Percentiles rank a stretch among this genome's conserved stretches.
Conservation (phyloP, 1,140 invertebrate genomes). For the Brachionus paranguensis region DNA sequence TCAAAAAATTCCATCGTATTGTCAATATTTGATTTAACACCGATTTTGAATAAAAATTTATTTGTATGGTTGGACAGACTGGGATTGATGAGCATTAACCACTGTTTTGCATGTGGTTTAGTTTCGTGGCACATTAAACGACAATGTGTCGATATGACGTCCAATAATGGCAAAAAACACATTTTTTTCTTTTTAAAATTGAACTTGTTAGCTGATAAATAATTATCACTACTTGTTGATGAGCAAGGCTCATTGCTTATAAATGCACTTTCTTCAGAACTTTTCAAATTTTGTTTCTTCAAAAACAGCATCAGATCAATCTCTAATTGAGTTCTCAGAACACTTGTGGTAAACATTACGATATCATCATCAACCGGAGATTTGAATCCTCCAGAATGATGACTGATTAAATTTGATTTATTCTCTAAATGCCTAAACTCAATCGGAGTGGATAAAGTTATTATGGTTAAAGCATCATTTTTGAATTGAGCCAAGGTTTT, state of each 20-base stretch:
- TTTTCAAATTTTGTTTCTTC: not conserved
- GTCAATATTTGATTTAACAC: constrained; percentile 42
- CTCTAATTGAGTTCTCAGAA: constrained; percentile 22
- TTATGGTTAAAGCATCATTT: constrained; percentile 4
- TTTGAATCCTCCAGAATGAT: not conserved
- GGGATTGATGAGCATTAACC: constrained; percentile 4
- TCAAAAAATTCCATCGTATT: constrained; percentile 50
- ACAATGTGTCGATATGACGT: constrained; percentile 12
- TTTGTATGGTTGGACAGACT: not conserved
- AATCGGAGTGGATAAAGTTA: not conserved
- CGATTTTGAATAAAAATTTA: constrained; percentile 37
- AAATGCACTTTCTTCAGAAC: constrained; percentile 51
- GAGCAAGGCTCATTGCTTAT: constrained; percentile 71
- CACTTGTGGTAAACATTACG: constrained; percentile 19
- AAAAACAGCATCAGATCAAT: constrained; percentile 33
- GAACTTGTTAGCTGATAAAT: constrained; percentile 45
- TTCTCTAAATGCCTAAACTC: not conserved
- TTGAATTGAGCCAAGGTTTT: constrained; percentile 16
- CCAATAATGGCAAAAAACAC: constrained; percentile 63
- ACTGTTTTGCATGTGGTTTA: constrained; percentile 26
- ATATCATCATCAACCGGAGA: constrained; percentile 22
- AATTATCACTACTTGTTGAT: constrained; percentile 70
- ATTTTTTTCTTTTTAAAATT: constrained; percentile 63
- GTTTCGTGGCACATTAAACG: constrained; percentile 19
- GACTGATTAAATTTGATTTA: not conserved